Conservation (phyloP, 2,113 vertebrate species). For the Phoxinus phoxinus region DNA sequence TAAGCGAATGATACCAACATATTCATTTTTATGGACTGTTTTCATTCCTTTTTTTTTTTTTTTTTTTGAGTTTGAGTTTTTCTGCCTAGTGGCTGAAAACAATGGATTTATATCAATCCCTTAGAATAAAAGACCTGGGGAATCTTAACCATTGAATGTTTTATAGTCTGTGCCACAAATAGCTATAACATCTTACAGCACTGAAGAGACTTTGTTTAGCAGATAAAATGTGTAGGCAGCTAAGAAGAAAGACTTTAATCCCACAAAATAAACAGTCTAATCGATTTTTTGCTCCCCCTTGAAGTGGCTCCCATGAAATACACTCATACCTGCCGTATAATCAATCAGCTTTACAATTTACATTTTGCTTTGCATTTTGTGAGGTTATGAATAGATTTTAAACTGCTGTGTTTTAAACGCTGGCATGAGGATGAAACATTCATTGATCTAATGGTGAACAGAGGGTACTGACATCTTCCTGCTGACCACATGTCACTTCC, state of each 20-base stretch:
- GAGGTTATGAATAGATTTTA: constrained; percentile 43
- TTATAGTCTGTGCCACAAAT: constrained; percentile 18
- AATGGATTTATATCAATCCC: neutral
- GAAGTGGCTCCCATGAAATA: constrained; percentile 23
- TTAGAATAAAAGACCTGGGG: neutral
- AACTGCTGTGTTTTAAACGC: neutral
- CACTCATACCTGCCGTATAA: constrained; percentile 39
- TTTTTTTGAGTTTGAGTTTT: neutral
- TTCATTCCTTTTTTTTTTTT: neutral
- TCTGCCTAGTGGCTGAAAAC: neutral
- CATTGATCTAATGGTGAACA: neutral
- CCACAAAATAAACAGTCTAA: constrained; percentile 40
- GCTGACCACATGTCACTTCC: neutral
- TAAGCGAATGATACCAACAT: neutral
- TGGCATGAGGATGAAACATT: neutral
- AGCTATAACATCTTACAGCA: constrained; percentile 7
- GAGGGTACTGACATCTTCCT: neutral
- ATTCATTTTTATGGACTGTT: neutral
- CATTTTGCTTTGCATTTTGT: constrained; percentile 38
- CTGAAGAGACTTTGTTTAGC: neutral
- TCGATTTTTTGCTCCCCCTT: constrained; percentile 30
- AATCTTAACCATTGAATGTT: neutral
- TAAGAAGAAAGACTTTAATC: constrained; percentile 50
- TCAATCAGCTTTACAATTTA: constrained; percentile 48
- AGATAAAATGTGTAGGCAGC: constrained; percentile 19